Evolutionary conservation across 2,888 invertebrate genomes (phyloP), one percentile per base, ranked within the genome.

Genomic region (Chaitophorus viminalis): DNA sequence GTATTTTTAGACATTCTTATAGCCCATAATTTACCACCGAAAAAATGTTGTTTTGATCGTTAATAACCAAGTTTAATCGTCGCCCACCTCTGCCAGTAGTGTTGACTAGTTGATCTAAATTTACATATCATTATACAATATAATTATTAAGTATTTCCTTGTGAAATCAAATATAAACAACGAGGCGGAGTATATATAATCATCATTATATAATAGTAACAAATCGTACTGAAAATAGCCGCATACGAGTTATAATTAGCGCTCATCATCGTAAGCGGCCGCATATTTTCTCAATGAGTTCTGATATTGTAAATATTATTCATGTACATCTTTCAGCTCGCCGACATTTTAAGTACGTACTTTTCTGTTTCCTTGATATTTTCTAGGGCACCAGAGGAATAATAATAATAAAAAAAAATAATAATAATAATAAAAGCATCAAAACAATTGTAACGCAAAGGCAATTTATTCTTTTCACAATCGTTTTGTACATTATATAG

Each of bases 241-340:
- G 36, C 29, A 21, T 36, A 33, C 75, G 60, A 74, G 83, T 74
- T 83, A 83, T 54, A 83, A 83, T 83, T 83, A 83, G 74, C 75
- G 70, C 33, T 39, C 82, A 36, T 75, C 74, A 60, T 83, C 54
- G 21, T 29, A 29, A 54, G 25, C 68, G 9, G 9, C 65, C 60
- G 76, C 84, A 84, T 84, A 76, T 68, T 84, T 84, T 76, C 84
- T 76, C 76, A 84, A 84, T 84, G 84, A 84, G 84, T 84, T 65
- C 65, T 29, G 60, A 17, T 25, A 36, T 84, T 76, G 74, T 84
- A 84, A 84, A 76, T 76, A 84, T 84, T 84, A 77, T 76, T 84
- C 9, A 65, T 46, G 31, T 14, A 72, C 46, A 46, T 82, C 31
- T 31, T 81, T 33, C 31, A 33, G 54, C 52, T 54, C 77, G 21